Percentiles rank a stretch among this genome's conserved stretches.
Evolutionary conservation across 1,140 invertebrate species (phyloP).

Genomic region (Pseudomyrmex gracilis): DNA sequence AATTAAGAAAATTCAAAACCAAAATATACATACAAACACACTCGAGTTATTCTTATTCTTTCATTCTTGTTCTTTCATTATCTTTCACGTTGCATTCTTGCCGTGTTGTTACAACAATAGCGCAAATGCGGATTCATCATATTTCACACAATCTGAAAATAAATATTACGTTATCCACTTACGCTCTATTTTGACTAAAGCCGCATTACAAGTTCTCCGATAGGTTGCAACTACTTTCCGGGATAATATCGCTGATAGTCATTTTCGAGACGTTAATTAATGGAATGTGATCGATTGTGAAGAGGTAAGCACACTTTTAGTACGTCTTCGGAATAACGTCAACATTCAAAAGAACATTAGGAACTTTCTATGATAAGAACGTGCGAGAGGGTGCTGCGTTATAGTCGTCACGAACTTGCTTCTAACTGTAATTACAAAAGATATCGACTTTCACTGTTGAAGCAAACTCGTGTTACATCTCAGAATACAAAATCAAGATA

Average conservation of each 20-base stretch:
- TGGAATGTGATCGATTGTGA: background rate
- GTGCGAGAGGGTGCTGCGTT: background rate
- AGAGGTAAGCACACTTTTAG: conserved; percentile 10
- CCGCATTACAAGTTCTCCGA: background rate
- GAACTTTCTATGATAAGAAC: conserved; percentile 33
- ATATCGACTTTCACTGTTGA: background rate
- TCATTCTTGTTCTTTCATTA: too few species aligned
- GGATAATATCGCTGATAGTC: background rate
- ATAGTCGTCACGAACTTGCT: background rate
- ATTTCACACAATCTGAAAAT: background rate
- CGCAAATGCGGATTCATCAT: background rate
- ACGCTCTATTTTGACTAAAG: background rate
- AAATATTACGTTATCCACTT: conserved; percentile 25
- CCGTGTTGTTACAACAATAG: conserved; percentile 35
- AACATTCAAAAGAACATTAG: background rate
- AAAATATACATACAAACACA: conserved; percentile 23
- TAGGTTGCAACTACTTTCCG: background rate
- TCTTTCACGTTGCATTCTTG: conserved; percentile 8
- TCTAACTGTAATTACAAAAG: conserved; percentile 5
- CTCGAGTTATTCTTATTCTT: background rate
- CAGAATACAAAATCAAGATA: background rate
- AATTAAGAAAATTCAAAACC: conserved; percentile 29
- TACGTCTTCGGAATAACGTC: conserved; percentile 4
- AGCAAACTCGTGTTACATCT: background rate
- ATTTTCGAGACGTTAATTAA: conserved; percentile 40